Base-by-base conservation (phyloP, 2,797 vertebrate genomes). In the Centroberyx gerrardi region DNA sequence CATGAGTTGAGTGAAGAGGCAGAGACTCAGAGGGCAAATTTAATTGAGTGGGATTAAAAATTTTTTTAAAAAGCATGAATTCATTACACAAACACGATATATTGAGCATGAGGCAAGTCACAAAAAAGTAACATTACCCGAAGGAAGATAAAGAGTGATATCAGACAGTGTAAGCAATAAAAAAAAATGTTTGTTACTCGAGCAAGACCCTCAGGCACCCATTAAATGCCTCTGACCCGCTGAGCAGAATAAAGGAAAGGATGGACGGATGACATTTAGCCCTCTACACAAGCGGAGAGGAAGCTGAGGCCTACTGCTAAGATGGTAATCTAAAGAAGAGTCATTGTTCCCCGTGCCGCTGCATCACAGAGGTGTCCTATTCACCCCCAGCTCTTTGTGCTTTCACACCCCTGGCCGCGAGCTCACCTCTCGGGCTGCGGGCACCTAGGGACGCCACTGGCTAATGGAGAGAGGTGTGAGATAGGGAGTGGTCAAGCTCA, bases 251-350 rank as follows among this genome's bases (percentile, higher is more conserved):
- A 86, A 88, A 89, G 61, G 58, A 65, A 54, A 72, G 81, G 78
- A 83, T 72, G 80, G 79, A 82, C 44, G 27, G 68, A 5, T 93
- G 92, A 90, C 92, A 92, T 93, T 94, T 91, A 85, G 59, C 67
- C 71, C 55, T 84, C 58, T 49, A 22, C 82, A 87, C 66, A 46
- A 74, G 71, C 56, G 62, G 52, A 72, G 38, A 84, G 82, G 78
- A 87, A 65, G 86, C 66, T 12, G 31, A 44, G 62, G 68, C 51
- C 64, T 22, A 48, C 81, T 53, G 78, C 76, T 67, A 72, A 80
- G 62, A 83, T 60, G 74, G 76, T 76, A 64, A 81, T 80, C 66
- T 73, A 52, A 88, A 86, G 66, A 86, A 59, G 61, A n/a, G 59
- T 64, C 82, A 85, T 85, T 81, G 85, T 87, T 68, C 72, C 61